Percentiles rank a stretch among this genome's conserved stretches.
Conservation (phyloP, 1,140 invertebrate genomes). For the Meteorus sp. region DNA sequence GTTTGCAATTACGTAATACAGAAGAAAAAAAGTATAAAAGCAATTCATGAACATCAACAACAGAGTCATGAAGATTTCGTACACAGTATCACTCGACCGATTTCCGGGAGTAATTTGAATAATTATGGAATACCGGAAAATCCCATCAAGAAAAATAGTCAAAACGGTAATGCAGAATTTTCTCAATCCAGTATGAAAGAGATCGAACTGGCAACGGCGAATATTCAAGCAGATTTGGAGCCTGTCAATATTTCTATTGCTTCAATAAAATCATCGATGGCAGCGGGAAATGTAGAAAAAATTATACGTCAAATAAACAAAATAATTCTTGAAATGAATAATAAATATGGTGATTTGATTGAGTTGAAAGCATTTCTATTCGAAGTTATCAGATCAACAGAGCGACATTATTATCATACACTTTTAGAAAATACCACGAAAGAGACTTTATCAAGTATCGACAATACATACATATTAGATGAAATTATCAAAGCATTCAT, state of each 20-base stretch:
- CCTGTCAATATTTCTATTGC: constrained; percentile 37
- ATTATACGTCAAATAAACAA: constrained; percentile 36
- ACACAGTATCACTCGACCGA: not conserved
- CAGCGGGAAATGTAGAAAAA: constrained; percentile 36
- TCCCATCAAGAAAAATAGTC: not conserved
- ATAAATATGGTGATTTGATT: constrained; percentile 37
- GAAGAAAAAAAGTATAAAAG: not conserved
- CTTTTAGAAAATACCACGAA: constrained; percentile 42
- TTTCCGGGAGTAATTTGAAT: constrained; percentile 1
- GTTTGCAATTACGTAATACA: not conserved
- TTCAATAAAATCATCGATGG: constrained; percentile 36
- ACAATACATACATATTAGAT: constrained; percentile 33
- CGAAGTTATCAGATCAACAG: constrained; percentile 44
- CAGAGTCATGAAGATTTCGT: constrained; percentile 3
- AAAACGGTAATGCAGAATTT: constrained; percentile 14
- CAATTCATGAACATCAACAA: not conserved
- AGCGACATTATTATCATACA: constrained; percentile 43
- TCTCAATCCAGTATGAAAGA: constrained; percentile 8
- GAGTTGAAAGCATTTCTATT: constrained; percentile 41
- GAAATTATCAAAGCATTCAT: constrained; percentile 43
- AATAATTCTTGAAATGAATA: constrained; percentile 39
- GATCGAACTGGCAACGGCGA: constrained; percentile 32
- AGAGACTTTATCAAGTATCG: constrained; percentile 33
- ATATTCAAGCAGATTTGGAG: constrained; percentile 41
- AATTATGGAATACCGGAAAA: constrained; percentile 4